phyloP scores from a whole-genome alignment of 1,140 invertebrate species.

The Brachionus koreanus region DNA sequence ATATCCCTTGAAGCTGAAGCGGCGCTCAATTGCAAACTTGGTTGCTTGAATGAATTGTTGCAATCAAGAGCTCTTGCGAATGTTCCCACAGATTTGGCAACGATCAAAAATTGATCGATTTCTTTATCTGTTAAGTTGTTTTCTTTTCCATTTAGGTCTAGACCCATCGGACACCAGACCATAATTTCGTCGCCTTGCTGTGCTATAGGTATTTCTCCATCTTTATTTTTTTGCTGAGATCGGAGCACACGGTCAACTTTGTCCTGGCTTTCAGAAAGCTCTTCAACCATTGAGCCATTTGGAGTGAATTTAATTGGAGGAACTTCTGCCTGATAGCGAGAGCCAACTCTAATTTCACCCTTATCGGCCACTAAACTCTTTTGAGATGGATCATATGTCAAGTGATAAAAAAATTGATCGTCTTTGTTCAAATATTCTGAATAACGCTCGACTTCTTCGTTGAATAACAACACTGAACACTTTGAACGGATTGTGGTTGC shows the following conservation, averaged over 20 bases:
- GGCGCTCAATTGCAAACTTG: conserved; percentile 95
- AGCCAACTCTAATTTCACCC: conserved; percentile 82
- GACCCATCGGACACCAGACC: conserved; percentile 74
- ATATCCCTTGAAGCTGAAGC: conserved; percentile 96
- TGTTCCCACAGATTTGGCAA: conserved; percentile 92
- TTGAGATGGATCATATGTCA: conserved; percentile 97
- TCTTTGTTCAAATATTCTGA: conserved; percentile 22
- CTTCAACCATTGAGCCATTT: conserved; percentile 34
- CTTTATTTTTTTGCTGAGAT: conserved; percentile 54
- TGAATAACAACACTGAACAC: conserved; percentile 93
- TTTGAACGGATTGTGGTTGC: conserved; percentile 98
- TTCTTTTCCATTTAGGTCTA: conserved; percentile 66
- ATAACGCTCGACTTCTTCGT: conserved; percentile 85
- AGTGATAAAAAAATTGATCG: conserved; percentile 97
- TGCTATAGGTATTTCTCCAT: conserved; percentile 66
- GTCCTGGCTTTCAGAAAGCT: conserved; percentile 44
- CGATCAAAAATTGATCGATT: conserved; percentile 96
- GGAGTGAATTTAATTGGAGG: conserved; percentile 47
- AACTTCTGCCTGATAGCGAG: conserved; percentile 87
- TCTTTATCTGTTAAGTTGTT: conserved; percentile 75
- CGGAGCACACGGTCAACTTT: conserved; percentile 45
- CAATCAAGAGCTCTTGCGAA: conserved; percentile 97
- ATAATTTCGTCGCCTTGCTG: conserved; percentile 67
- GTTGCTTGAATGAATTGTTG: conserved; percentile 94
- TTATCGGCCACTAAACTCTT: conserved; percentile 97